A percentile compares a stretch with the other conserved stretches of the same genome.
These are phyloP conservation scores for Ladona fulva DNA, from an alignment of 1,140 invertebrate species.

Conservation along the genomic window DNA sequence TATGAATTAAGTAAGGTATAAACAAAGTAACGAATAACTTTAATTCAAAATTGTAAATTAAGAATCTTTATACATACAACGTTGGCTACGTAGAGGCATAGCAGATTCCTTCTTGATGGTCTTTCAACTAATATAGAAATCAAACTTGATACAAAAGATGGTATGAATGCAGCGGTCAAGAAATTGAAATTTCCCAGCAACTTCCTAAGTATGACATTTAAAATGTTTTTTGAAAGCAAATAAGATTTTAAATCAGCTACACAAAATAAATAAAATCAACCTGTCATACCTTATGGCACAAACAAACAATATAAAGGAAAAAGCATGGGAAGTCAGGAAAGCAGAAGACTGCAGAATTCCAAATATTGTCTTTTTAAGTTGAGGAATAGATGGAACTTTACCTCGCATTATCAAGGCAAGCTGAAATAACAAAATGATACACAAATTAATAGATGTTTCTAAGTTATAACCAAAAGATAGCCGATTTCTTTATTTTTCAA, in stretches of 20 bases:
- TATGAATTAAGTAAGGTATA: slow-evolving; percentile 20
- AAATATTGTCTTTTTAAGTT: slow-evolving; percentile 51
- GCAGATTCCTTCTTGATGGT: slow-evolving; percentile 53
- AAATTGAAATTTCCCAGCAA: slow-evolving; percentile 58
- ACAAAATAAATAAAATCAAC: too few relatives aligned
- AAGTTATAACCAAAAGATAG: too few relatives aligned
- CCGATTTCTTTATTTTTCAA: too few relatives aligned
- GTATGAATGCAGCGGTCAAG: slow-evolving; percentile 57
- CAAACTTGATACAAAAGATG: slow-evolving; percentile 58
- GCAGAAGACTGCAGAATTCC: slow-evolving; percentile 64
- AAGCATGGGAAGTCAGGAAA: slow-evolving; percentile 65
- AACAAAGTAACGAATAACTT: too few relatives aligned
- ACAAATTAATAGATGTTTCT: too few relatives aligned
- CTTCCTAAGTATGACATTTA: slow-evolving; percentile 44
- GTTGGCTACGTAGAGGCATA: slow-evolving; percentile 72
- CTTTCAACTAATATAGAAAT: slow-evolving; percentile 66
- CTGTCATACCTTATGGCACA: slow-evolving; percentile 53
- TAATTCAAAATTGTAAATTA: too few relatives aligned
- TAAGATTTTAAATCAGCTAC: too few relatives aligned
- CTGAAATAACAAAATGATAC: slow-evolving; percentile 37
- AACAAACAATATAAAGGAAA: slow-evolving; percentile 58
- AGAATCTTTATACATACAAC: slow-evolving; percentile 44
- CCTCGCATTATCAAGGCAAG: slow-evolving; percentile 58
- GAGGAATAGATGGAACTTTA: slow-evolving; percentile 49
- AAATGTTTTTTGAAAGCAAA: too few relatives aligned